Evolutionary conservation across 2,113 vertebrate genomes (phyloP).

Genomic region (Caracal caracal): DNA sequence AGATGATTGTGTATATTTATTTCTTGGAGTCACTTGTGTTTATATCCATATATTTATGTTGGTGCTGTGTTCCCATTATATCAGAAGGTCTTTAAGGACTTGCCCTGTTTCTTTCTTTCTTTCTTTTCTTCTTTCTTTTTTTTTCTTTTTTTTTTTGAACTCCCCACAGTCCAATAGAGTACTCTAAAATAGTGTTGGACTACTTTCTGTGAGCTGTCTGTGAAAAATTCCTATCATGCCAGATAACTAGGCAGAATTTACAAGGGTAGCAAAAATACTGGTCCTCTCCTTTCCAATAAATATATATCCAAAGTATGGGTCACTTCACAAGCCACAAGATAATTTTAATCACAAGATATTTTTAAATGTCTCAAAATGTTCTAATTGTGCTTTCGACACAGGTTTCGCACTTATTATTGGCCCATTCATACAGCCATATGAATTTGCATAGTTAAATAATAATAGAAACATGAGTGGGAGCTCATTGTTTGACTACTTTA

Average conservation of each 20-base stretch:
- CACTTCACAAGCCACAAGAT: not conserved
- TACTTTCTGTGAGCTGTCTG: conserved; percentile 39
- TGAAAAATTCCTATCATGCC: conserved; percentile 63
- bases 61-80: conserved; percentile 50
- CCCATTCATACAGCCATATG: not conserved
- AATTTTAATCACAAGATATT: not conserved
- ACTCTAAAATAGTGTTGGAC: not conserved
- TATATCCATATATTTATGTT: conserved; percentile 73
- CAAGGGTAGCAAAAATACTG: conserved; percentile 24
- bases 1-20: conserved; percentile 73
- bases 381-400: not conserved
- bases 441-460: not conserved
- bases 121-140: not conserved
- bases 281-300: not conserved
- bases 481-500: not conserved
- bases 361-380: conserved; percentile 9
- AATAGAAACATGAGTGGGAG: not conserved
- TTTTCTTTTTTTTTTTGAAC: conserved; percentile 30
- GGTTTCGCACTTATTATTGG: not conserved
- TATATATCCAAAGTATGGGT: not conserved
- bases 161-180: conserved; percentile 56
- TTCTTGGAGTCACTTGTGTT: conserved; percentile 60
- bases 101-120: not conserved
- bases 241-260: conserved; percentile 67
- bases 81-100: conserved; percentile 41